These are phyloP conservation scores for Aphidius colemani DNA, from an alignment of 2,888 invertebrate genomes.

Conservation along the genomic window DNA sequence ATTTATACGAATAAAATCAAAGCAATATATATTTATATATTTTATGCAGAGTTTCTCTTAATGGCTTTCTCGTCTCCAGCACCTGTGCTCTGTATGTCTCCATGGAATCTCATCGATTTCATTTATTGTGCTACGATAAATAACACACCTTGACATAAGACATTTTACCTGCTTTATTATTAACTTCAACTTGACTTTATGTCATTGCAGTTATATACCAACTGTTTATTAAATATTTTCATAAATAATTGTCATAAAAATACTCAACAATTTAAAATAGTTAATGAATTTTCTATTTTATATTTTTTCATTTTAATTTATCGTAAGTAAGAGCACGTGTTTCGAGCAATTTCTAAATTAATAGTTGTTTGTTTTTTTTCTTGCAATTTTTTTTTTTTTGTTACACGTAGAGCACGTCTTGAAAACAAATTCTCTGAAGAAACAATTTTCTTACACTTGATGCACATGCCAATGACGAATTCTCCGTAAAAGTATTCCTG, in stretches of 20 bases:
- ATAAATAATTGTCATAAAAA: no score
- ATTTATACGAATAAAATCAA: slow-evolving; percentile 2
- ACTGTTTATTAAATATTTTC: no score
- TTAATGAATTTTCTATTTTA: neutral
- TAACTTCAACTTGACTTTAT: slow-evolving; percentile 6
- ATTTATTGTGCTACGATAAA: slow-evolving; percentile 22
- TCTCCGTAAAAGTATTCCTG: no score
- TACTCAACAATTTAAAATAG: no score
- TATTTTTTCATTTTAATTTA: neutral
- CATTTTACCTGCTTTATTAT: slow-evolving; percentile 18
- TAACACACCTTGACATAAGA: slow-evolving; percentile 21
- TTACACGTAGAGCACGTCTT: no score
- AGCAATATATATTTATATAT: slow-evolving; percentile 11
- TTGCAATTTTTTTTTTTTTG: no score
- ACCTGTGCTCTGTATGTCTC: slow-evolving; percentile 22
- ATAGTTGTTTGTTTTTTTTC: no score
- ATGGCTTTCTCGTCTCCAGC: slow-evolving; percentile 29
- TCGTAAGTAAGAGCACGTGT: slow-evolving; percentile 21
- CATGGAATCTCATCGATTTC: slow-evolving; percentile 27
- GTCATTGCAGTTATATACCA: no score
- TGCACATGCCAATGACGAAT: no score
- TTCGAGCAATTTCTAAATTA: neutral
- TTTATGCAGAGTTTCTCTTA: slow-evolving; percentile 28
- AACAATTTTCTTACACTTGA: no score
- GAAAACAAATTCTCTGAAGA: no score